Conservation (phyloP, 1,140 invertebrate genomes). For the Planococcus citri region DNA sequence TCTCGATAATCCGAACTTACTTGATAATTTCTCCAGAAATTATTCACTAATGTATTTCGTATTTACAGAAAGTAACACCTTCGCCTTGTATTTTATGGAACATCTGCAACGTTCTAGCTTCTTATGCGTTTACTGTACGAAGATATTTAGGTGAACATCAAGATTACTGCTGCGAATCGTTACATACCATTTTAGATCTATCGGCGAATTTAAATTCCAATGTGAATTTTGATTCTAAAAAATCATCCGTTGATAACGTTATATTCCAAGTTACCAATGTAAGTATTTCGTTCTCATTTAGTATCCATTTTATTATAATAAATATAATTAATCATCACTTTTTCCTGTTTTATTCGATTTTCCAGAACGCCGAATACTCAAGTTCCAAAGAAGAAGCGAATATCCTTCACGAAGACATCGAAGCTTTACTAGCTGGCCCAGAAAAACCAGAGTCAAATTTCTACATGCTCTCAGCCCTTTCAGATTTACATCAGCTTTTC, state of each 20-base stretch:
- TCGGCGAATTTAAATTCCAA: slow-evolving; percentile 46
- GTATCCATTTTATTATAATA: slow-evolving; percentile 29
- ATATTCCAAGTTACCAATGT: slow-evolving; percentile 36
- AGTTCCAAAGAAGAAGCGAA: background rate
- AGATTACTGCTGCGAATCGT: slow-evolving; percentile 44
- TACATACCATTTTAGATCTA: slow-evolving; percentile 42
- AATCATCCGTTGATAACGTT: slow-evolving; percentile 48
- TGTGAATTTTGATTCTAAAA: slow-evolving; percentile 44
- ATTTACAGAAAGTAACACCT: slow-evolving; percentile 46
- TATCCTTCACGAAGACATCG: background rate
- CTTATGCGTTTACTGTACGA: slow-evolving; percentile 49
- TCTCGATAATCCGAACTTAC: background rate
- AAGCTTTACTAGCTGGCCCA: background rate
- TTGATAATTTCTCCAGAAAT: slow-evolving; percentile 2
- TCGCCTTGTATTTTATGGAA: slow-evolving; percentile 51
- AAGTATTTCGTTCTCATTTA: slow-evolving; percentile 25
- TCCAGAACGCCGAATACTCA: background rate
- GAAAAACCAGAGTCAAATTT: slow-evolving; percentile 26
- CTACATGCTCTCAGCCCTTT: background rate
- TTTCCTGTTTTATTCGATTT: background rate
- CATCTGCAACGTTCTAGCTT: slow-evolving; percentile 51
- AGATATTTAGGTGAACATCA: slow-evolving; percentile 57
- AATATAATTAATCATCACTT: too few relatives aligned
- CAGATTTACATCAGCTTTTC: background rate
- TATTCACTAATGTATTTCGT: slow-evolving; percentile 26